Conservation (phyloP, 1,140 invertebrate genomes). For the Episyrphus balteatus region DNA sequence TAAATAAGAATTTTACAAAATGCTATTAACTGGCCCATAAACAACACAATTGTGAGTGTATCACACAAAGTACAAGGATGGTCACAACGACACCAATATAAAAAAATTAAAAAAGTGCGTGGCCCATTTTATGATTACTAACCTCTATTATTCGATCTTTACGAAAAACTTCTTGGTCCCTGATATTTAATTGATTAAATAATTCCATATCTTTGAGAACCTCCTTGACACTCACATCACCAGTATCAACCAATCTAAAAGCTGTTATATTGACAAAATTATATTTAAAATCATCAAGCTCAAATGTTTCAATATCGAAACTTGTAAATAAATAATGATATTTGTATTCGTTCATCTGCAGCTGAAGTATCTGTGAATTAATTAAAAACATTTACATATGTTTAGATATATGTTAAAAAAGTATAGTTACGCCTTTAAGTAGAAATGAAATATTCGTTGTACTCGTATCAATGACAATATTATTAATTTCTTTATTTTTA, state of each 20-base stretch:
- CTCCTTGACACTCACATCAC: constrained; percentile 61
- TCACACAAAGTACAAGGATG: no score
- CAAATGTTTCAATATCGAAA: constrained; percentile 83
- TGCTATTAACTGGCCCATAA: no score
- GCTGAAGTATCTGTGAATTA: neutral
- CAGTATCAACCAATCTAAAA: constrained; percentile 72
- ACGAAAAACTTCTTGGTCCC: neutral
- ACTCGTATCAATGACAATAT: constrained; percentile 72
- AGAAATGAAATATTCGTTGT: constrained; percentile 60
- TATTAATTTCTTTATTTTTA: constrained; percentile 37
- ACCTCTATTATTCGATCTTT: constrained; percentile 16
- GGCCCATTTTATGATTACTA: neutral
- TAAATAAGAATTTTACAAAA: no score
- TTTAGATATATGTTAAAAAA: no score
- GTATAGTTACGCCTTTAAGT: constrained; percentile 63
- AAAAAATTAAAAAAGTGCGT: no score
- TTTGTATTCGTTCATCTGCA: constrained; percentile 88
- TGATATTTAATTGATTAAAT: constrained; percentile 6
- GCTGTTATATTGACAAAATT: constrained; percentile 90
- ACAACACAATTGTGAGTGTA: no score
- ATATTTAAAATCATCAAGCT: constrained; percentile 88
- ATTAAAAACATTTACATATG: neutral
- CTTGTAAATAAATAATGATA: constrained; percentile 91
- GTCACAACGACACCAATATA: no score
- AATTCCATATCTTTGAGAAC: constrained; percentile 69